Conservation (phyloP, 2,797 vertebrate genomes). For the Chelonia mydas region DNA sequence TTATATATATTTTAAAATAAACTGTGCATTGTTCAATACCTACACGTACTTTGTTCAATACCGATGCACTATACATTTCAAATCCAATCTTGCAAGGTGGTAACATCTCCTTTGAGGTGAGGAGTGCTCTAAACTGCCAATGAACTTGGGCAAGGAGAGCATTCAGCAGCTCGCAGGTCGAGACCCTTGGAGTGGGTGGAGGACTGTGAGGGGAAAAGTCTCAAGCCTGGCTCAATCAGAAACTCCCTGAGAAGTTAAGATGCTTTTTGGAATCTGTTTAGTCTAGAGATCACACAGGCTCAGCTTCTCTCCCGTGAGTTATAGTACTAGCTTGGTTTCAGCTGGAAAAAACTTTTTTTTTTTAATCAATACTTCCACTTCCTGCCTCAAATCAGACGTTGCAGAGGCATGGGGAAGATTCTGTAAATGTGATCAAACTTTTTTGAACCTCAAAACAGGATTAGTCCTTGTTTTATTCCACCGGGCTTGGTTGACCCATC, state of each 20-base stretch:
- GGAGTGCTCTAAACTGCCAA: slow-evolving; percentile 21
- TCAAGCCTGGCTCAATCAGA: slow-evolving; percentile 67
- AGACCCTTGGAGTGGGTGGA: slow-evolving; percentile 24
- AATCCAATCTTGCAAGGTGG: too few species aligned
- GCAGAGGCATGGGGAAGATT: slow-evolving; percentile 49
- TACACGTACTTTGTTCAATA: neutral
- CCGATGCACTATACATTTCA: too few species aligned
- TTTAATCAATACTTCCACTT: slow-evolving; percentile 57
- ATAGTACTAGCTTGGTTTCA: slow-evolving; percentile 40
- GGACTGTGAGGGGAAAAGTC: slow-evolving; percentile 52
- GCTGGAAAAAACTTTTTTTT: slow-evolving; percentile 22
- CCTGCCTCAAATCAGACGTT: slow-evolving; percentile 43
- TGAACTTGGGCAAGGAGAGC: slow-evolving; percentile 36
- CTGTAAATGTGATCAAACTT: slow-evolving; percentile 64
- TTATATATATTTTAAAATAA: neutral
- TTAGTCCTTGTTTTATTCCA: slow-evolving; percentile 64
- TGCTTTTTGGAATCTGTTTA: slow-evolving; percentile 64
- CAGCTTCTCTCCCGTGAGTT: slow-evolving; percentile 49
- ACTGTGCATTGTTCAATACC: neutral
- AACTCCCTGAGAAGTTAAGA: slow-evolving; percentile 68
- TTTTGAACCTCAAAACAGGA: slow-evolving; percentile 57
- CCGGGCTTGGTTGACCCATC: slow-evolving; percentile 74
- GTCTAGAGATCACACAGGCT: slow-evolving; percentile 68
- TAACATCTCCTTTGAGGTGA: too few species aligned
- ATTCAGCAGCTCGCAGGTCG: neutral